Evolutionary conservation across 2,888 invertebrate species (phyloP).

Genomic region (Cephus pulcher): DNA sequence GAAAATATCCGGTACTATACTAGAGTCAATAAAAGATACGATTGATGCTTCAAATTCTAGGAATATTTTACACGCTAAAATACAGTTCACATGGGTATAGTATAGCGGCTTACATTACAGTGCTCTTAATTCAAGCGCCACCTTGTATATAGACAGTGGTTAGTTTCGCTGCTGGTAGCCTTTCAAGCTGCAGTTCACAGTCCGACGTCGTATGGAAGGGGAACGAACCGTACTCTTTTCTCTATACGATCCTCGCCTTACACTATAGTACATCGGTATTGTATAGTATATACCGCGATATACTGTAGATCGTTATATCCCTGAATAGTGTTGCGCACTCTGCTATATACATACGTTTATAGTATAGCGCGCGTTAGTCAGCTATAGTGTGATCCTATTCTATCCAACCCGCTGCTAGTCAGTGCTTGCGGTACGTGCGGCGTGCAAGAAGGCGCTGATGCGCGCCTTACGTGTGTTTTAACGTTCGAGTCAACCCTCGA

Average conservation of each 20-base stretch:
- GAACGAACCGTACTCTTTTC: constrained; percentile 30
- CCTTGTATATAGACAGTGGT: constrained; percentile 10
- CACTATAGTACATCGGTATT: constrained; percentile 2
- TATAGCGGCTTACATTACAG: background rate
- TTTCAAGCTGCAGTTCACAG: constrained; percentile 19
- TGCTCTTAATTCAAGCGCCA: background rate
- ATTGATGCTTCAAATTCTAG: background rate
- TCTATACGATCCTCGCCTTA: constrained; percentile 17
- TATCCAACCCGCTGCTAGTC: constrained; percentile 27
- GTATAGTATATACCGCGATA: background rate
- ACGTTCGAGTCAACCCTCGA: background rate
- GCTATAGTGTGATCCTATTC: constrained; percentile 29
- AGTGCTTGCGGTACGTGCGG: constrained; percentile 32
- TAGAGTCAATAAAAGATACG: background rate
- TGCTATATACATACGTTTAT: background rate
- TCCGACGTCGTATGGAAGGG: constrained; percentile 26
- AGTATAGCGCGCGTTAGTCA: constrained; percentile 27
- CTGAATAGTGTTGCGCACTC: background rate
- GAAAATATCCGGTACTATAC: background rate
- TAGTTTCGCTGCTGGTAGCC: constrained; percentile 11
- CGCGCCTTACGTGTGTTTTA: background rate
- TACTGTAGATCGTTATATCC: background rate
- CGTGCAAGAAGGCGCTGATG: constrained; percentile 13
- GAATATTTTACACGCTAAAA: background rate
- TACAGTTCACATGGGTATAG: background rate